Base-by-base conservation (phyloP, 2,888 invertebrate species). In the Torymus tubicola region DNA sequence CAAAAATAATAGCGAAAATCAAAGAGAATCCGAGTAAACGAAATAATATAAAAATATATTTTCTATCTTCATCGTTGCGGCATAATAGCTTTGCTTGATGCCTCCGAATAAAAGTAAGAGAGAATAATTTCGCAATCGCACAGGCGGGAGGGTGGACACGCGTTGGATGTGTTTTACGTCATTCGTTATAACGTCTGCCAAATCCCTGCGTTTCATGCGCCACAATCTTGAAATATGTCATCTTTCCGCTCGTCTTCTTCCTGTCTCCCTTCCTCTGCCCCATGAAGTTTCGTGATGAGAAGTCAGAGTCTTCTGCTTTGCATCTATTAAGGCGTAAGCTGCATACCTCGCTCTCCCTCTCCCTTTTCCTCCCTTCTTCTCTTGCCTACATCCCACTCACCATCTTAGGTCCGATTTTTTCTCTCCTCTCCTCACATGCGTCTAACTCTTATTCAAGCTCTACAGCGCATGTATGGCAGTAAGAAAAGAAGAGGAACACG, bases 211-310 rank as follows among this genome's bases (percentile, higher is more conserved):
- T 63, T 63, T 50, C 53, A 14, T 68, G 53, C 42, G 61, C 42
- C 24, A 16, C 55, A 69, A 79, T 68, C 73, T 63, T 58, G 68
- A 61, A 73, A 79, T 79, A 73, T 73, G 73, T 79, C 68, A 73
- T 79, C 64, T 58, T 73, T 64, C 42, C 18, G 53, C 60, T 31
- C 69, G 57, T 18, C 0, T 14, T 42, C 52, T 58, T 10, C 52
- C 64, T 64, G 18, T 52, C 64, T 13, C 57, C 11, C 64, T 21
- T 42, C 50, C 55, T 64, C 55, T 60, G n/a, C 16, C 55, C 72
- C 67, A 61, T 68, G n/a, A 73, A 78, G 78, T 73, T 61, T 78
- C 68, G 21, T 73, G 72, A 78, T 78, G 78, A 78, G 72, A 67
- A 78, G 71, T 71, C 71, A 61, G 72, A 72, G 60, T 78, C 67